A percentile compares a stretch with the other conserved stretches of the same genome.
Evolutionary conservation across 1,140 invertebrate genomes (phyloP).

Genomic region (Lepidurus packardi): DNA sequence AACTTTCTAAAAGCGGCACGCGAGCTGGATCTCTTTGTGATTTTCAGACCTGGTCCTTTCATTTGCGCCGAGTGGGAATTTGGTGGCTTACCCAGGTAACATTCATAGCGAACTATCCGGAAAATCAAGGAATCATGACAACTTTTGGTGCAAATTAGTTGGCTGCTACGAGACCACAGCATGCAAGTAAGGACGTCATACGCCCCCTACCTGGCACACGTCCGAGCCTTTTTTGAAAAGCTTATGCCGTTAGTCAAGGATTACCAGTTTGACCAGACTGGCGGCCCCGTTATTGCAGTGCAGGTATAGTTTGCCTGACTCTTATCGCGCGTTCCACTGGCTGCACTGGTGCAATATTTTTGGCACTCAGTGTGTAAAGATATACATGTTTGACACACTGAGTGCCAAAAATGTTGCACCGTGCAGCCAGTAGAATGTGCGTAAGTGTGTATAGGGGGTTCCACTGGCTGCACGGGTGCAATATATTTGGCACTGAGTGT

Average conservation of each 20-base stretch:
- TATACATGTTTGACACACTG: neutral
- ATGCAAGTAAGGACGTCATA: constrained; percentile 48
- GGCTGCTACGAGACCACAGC: constrained; percentile 45
- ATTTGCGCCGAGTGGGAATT: constrained; percentile 49
- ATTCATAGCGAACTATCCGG: neutral
- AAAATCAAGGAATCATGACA: neutral
- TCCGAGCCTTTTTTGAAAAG: constrained; percentile 43
- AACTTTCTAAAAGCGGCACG: constrained; percentile 42
- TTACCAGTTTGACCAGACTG: constrained; percentile 40
- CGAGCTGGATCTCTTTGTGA: constrained; percentile 44
- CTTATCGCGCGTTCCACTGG: too few species aligned
- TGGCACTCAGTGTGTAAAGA: too few species aligned
- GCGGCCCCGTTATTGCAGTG: constrained; percentile 37
- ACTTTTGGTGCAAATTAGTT: constrained; percentile 40
- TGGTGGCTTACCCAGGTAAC: constrained; percentile 42
- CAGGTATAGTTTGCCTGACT: constrained; percentile 31
- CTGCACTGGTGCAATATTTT: too few species aligned
- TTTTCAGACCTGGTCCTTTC: constrained; percentile 47
- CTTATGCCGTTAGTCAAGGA: constrained; percentile 44
- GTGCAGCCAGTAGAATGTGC: constrained; percentile 23
- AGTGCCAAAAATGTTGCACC: neutral
- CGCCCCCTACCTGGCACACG: constrained; percentile 42
- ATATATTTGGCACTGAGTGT: too few species aligned
- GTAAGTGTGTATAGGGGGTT: too few species aligned
- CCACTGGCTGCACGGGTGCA: too few species aligned